phyloP scores from a whole-genome alignment of 2,888 invertebrate genomes.

The Andrena fulva region DNA sequence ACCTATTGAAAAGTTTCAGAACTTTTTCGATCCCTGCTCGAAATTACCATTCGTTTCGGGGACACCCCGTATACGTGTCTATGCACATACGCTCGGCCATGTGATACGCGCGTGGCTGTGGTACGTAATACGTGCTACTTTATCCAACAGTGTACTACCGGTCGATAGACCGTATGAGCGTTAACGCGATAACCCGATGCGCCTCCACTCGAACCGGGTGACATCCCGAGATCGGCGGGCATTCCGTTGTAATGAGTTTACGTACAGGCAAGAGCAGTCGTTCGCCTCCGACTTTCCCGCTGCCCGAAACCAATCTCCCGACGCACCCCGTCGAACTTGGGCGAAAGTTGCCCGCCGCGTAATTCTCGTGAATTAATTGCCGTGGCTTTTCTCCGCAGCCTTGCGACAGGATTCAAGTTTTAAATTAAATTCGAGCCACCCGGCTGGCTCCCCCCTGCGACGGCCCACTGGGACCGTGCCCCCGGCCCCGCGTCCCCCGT shows the following conservation, averaged over 20 bases:
- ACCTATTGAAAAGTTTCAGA: too few relatives aligned
- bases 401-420: conserved; percentile 65
- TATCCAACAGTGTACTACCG: conserved; percentile 60
- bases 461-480: neutral
- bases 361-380: conserved; percentile 69
- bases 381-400: conserved; percentile 54
- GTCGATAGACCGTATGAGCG: conserved; percentile 71
- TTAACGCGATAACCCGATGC: conserved; percentile 74
- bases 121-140: conserved; percentile 70
- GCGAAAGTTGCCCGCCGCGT: conserved; percentile 56
- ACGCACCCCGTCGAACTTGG: conserved; percentile 39
- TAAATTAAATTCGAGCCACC: conserved; percentile 66
- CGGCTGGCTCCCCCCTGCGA: neutral
- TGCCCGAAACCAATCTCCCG: conserved; percentile 44
- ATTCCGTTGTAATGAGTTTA: conserved; percentile 72
- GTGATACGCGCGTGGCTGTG: conserved; percentile 64
- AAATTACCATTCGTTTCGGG: neutral
- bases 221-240: conserved; percentile 65
- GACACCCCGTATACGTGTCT: neutral
- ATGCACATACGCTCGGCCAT: conserved; percentile 22
- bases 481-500: neutral
- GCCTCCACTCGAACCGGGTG: conserved; percentile 55
- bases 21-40: too few relatives aligned
- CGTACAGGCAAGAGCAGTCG: conserved; percentile 38
- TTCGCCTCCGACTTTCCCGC: conserved; percentile 12